Conservation (phyloP, 2,888 invertebrate species). For the Loripinus fragilis region DNA sequence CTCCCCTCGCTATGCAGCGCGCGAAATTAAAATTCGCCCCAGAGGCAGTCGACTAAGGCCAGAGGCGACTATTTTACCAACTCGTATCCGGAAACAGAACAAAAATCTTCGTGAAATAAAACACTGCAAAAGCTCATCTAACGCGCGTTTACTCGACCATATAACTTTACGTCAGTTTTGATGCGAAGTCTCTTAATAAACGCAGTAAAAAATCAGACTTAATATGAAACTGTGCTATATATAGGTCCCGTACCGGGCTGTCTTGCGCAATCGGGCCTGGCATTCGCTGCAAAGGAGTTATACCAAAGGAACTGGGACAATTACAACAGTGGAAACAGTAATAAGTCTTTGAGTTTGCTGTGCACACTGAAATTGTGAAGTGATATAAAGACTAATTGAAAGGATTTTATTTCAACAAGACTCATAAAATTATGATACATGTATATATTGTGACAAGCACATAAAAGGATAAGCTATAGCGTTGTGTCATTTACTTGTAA, state of each 20-base stretch:
- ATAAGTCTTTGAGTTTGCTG: no score
- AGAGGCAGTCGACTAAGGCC: neutral
- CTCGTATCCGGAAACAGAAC: neutral
- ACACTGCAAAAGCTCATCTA: constrained; percentile 5
- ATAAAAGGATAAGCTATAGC: no score
- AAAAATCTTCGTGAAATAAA: constrained; percentile 1
- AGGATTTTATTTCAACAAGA: neutral
- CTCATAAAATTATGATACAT: neutral
- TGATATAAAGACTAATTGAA: no score
- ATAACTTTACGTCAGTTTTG: neutral
- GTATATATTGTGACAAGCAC: no score
- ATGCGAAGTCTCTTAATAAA: neutral
- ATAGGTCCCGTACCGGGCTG: neutral
- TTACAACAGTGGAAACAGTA: no score
- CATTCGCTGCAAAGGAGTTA: neutral
- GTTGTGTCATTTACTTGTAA: no score
- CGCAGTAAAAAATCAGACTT: neutral
- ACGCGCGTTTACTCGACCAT: neutral
- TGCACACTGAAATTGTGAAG: no score
- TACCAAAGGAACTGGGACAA: neutral
- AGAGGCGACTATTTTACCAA: neutral
- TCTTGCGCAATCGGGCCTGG: constrained; percentile 10
- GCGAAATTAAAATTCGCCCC: neutral
- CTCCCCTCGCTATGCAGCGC: neutral
- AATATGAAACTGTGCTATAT: neutral